These are phyloP conservation scores for Drosophila tropicalis DNA, from an alignment of 1,140 invertebrate genomes.

Conservation along the genomic window DNA sequence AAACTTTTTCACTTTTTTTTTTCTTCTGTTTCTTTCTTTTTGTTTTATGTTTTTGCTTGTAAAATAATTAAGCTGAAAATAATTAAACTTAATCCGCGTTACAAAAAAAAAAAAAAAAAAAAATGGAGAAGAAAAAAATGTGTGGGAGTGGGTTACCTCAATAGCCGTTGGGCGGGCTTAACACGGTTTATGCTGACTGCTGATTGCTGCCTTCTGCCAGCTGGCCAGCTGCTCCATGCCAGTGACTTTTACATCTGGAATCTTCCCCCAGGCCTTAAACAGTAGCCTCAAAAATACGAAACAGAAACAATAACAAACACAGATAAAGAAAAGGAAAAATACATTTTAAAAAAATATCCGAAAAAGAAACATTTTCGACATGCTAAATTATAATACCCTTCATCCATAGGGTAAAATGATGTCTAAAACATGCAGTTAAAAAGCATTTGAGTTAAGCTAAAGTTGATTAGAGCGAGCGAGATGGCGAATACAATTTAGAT, in stretches of 20 bases:
- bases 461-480: too few species aligned
- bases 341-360: not conserved
- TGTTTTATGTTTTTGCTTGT: slow-evolving; percentile 55
- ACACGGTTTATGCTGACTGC: slow-evolving; percentile 45
- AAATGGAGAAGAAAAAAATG: slow-evolving; percentile 29
- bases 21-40: slow-evolving; percentile 4
- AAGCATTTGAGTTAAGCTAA: too few species aligned
- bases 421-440: too few species aligned
- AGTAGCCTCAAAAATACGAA: slow-evolving; percentile 40
- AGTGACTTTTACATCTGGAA: slow-evolving; percentile 12
- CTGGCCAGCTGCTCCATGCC: not conserved
- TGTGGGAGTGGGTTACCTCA: slow-evolving; percentile 74
- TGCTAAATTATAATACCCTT: too few species aligned
- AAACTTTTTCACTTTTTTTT: slow-evolving; percentile 26
- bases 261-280: slow-evolving; percentile 38
- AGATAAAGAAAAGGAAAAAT: not conserved
- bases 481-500: too few species aligned
- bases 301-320: not conserved
- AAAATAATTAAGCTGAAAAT: slow-evolving; percentile 80
- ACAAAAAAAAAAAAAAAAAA: slow-evolving; percentile 40
- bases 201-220: not conserved
- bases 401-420: too few species aligned
- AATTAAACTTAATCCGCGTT: slow-evolving; percentile 73
- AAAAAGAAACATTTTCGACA: not conserved
- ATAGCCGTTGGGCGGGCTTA: slow-evolving; percentile 73